These are phyloP conservation scores for Acronicta psi DNA, from an alignment of 2,888 invertebrate species.

Conservation along the genomic window DNA sequence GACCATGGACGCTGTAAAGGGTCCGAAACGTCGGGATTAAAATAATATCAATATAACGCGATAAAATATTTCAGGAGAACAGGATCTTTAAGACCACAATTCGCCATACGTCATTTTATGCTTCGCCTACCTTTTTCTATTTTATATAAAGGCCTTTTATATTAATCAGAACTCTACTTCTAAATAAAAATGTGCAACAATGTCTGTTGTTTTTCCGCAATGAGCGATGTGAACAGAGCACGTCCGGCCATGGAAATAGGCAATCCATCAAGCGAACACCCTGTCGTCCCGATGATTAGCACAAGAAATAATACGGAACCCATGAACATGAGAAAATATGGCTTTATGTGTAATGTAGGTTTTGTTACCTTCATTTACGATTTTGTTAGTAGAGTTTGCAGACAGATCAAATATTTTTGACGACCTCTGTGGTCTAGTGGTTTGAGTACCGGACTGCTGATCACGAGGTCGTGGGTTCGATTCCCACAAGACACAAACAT, in stretches of 20 bases:
- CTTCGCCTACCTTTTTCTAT: neutral
- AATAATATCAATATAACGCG: too few relatives aligned
- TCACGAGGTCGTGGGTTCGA: too few relatives aligned
- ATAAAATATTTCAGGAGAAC: too few relatives aligned
- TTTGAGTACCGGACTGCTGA: too few relatives aligned
- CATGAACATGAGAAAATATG: constrained; percentile 3
- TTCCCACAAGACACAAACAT: too few relatives aligned
- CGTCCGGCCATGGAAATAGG: constrained; percentile 56
- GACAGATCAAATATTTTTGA: too few relatives aligned
- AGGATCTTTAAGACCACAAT: too few relatives aligned
- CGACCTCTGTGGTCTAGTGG: too few relatives aligned
- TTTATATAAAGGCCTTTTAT: constrained; percentile 27
- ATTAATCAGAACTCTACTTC: constrained; percentile 33
- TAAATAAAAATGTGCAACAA: constrained; percentile 41
- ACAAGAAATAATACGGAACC: constrained; percentile 66
- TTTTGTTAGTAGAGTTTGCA: too few relatives aligned
- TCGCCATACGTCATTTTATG: too few relatives aligned
- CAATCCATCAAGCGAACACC: constrained; percentile 73
- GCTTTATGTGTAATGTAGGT: neutral
- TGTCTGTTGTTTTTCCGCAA: constrained; percentile 43
- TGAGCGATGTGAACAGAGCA: constrained; percentile 39
- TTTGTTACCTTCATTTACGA: neutral
- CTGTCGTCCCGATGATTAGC: constrained; percentile 67
- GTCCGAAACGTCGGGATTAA: too few relatives aligned
- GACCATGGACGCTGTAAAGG: too few relatives aligned